Base-by-base conservation (phyloP, 2,888 invertebrate genomes). In the Homarus gammarus region DNA sequence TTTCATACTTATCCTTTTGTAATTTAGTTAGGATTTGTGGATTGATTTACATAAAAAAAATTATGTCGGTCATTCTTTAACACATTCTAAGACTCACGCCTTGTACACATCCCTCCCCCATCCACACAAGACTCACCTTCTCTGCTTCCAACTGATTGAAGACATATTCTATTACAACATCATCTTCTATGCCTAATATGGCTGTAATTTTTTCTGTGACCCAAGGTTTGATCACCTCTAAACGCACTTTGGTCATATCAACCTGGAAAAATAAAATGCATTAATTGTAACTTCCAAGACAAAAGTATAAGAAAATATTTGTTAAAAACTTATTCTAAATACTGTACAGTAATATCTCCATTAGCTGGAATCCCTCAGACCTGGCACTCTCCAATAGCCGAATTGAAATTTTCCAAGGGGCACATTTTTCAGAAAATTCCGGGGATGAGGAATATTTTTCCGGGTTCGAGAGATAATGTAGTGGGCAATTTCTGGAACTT, bases 211-310 rank as follows among this genome's bases (percentile, higher is more conserved):
- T 97, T 94, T 97, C 97, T 44, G 98, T 97, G 93, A 99, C 99
- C 99, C 99, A 99, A 92, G 99, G 99, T 94, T 99, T 99, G 93
- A 99, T 95, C 73, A 98, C 98, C 93, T 99, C 99, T 93, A 99
- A 95, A 94, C 99, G 99, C 90, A 99, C 98, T 95, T 99, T 99
- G 84, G 97, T 96, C 98, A 99, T 98, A 94, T 99, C 99, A 94
- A 99, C 97, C 98, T 97, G 93, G 49, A 86, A 44, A 38, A 10
- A 92, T 56, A 22, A 33, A 36, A 49, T 49, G 8, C 15, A 49
- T 15, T 49, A 49, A 49, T 49, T 15, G 10, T 49, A 8, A 49
- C 8, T 49, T 49, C 0, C 8, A 49, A 49, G 15, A 49, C 15
- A 49, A 49, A 49, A 49, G 1, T 49, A 49, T 49, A 15, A 49